Base-by-base conservation (phyloP, 2,797 vertebrate species). In the Craterocephalus amniculus region DNA sequence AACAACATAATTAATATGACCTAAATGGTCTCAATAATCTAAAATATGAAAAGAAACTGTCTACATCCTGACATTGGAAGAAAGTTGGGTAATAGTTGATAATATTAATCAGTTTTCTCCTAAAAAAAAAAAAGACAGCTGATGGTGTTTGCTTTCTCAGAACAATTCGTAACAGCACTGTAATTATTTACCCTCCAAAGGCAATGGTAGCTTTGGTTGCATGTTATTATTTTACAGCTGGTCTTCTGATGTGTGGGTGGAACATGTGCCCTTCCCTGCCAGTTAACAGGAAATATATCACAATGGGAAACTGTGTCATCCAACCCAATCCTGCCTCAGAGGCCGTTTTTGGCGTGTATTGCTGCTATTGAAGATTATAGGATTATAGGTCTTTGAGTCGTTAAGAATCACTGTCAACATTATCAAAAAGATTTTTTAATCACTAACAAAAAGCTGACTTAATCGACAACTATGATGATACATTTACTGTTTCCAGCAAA, bases 261-360 rank as follows among this genome's bases (percentile, higher is more conserved):
- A 82, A 73, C 85, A 76, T 78, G 81, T 91, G 83, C 60, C 71
- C 65, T 77, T 78, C 57, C 54, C 64, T 83, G 83, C 81, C 78
- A 74, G 64, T 52, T 75, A 67, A 81, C 80, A 88, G 90, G 90
- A 91, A 92, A 78, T 59, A 1, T 45, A 66, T 77, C 67, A 84
- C 85, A 81, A 83, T 79, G 26, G 70, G 69, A 76, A 71, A 70
- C 38, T 22, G 43, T 69, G 55, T 73, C 61, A 68, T 80, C 80
- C 20, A 67, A 70, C 45, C 54, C 65, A 63, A 70, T 82, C 74
- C 64, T 76, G 74, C 31, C 62, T 43, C 8, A 32, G 68, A 51
- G 72, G 51, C 4, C 67, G 57, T 79, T 45, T 83, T 72, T 72
- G 70, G 38, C 83, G 65, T 58, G 51, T 20, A 61, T 67, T 67